Percentiles rank a stretch among this genome's conserved stretches.
These are phyloP conservation scores for Crotalus viridis DNA, from an alignment of 2,113 vertebrate species.

Conservation along the genomic window DNA sequence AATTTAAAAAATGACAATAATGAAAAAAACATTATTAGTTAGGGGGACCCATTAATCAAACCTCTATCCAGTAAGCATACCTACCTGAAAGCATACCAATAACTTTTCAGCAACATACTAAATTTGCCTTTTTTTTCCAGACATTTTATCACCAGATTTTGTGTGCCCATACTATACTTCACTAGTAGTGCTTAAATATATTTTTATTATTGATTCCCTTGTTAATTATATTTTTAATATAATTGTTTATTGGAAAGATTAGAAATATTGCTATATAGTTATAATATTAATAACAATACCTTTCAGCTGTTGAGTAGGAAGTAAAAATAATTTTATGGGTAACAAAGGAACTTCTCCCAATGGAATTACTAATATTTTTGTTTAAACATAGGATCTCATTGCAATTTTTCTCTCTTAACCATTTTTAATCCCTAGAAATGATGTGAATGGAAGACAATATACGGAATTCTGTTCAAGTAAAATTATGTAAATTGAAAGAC, in stretches of 20 bases:
- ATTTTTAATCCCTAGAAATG: neutral
- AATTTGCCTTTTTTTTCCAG: neutral
- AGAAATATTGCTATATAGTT: neutral
- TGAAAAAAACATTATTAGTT: neutral
- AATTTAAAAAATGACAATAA: neutral
- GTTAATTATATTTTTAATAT: neutral
- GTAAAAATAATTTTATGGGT: neutral
- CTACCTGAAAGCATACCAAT: neutral
- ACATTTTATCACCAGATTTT: neutral
- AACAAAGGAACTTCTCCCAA: neutral
- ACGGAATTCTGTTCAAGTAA: neutral
- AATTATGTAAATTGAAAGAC: neutral
- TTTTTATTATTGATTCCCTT: neutral
- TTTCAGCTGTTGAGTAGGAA: neutral
- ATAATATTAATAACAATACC: neutral
- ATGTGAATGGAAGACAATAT: neutral
- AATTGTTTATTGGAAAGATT: neutral
- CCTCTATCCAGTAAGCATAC: neutral
- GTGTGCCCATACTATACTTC: neutral
- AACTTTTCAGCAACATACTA: neutral
- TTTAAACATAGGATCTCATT: neutral
- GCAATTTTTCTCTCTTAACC: neutral
- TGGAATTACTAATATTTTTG: neutral
- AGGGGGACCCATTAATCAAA: neutral
- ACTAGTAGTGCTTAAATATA: neutral